A percentile compares a stretch with the other conserved stretches of the same genome.
These are phyloP conservation scores for Phaonia tiefii DNA, from an alignment of 2,888 invertebrate species.

Conservation along the genomic window DNA sequence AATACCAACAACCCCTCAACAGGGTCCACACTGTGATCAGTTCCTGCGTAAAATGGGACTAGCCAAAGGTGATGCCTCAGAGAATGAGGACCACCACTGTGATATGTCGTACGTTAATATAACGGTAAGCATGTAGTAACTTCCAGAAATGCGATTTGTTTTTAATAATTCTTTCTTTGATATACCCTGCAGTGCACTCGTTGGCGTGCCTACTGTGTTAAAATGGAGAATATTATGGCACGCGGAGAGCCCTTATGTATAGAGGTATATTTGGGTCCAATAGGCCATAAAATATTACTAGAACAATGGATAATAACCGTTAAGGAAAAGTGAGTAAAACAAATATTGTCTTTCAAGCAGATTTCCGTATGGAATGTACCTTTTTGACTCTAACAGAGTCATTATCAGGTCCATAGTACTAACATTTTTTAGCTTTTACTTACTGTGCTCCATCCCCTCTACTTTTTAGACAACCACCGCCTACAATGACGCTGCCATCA, in stretches of 20 bases:
- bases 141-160: background rate
- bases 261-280: slow-evolving; percentile 80
- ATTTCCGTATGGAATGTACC: too few relatives aligned
- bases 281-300: slow-evolving; percentile 78
- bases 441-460: background rate
- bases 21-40: slow-evolving; percentile 81
- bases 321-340: slow-evolving; percentile 77
- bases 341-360: too few relatives aligned
- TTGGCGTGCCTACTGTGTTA: slow-evolving; percentile 80
- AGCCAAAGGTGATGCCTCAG: slow-evolving; percentile 77
- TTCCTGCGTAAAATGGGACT: slow-evolving; percentile 80
- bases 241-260: slow-evolving; percentile 80
- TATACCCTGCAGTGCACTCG: slow-evolving; percentile 76
- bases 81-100: slow-evolving; percentile 80
- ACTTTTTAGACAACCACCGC: slow-evolving; percentile 84
- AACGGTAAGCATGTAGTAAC: slow-evolving; percentile 75
- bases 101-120: slow-evolving; percentile 80
- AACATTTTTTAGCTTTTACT: background rate
- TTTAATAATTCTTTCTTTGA: slow-evolving; percentile 11
- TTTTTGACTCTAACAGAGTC: too few relatives aligned
- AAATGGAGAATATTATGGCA: slow-evolving; percentile 78
- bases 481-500: slow-evolving; percentile 85
- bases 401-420: too few relatives aligned
- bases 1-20: slow-evolving; percentile 74
- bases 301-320: slow-evolving; percentile 80